Conservation (phyloP, 2,797 vertebrate species). For the Zalophus californianus region DNA sequence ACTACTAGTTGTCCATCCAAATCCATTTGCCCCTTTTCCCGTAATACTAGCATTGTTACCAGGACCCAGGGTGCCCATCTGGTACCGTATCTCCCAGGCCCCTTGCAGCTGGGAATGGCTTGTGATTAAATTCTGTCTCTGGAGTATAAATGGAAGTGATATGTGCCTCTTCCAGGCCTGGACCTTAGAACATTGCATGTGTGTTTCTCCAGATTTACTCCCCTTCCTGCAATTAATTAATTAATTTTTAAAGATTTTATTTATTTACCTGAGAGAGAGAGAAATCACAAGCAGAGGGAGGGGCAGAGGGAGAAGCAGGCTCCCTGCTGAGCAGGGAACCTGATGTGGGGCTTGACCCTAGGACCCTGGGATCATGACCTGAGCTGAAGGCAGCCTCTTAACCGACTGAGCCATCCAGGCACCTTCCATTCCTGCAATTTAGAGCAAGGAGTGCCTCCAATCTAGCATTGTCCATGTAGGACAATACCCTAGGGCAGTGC, state of each 20-base stretch:
- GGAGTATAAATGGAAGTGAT: neutral
- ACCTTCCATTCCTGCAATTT: neutral
- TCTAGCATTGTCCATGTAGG: neutral
- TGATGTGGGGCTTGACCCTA: neutral
- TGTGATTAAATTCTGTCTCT: neutral
- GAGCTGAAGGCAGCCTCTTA: neutral
- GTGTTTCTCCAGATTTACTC: neutral
- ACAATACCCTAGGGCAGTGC: neutral
- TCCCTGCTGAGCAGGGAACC: neutral
- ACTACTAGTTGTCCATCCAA: neutral
- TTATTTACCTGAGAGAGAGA: neutral
- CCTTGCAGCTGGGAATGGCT: neutral
- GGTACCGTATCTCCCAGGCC: neutral
- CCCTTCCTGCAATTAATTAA: neutral
- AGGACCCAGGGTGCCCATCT: neutral
- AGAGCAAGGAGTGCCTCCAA: neutral
- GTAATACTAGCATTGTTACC: neutral
- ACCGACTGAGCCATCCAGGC: neutral
- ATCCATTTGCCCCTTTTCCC: neutral
- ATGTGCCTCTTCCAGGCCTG: neutral
- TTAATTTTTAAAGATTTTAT: neutral
- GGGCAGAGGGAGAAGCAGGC: neutral
- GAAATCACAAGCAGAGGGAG: neutral
- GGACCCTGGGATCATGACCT: neutral
- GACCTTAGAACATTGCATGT: neutral